Conservation (phyloP, 2,888 invertebrate species). For the Drosophila colorata region DNA sequence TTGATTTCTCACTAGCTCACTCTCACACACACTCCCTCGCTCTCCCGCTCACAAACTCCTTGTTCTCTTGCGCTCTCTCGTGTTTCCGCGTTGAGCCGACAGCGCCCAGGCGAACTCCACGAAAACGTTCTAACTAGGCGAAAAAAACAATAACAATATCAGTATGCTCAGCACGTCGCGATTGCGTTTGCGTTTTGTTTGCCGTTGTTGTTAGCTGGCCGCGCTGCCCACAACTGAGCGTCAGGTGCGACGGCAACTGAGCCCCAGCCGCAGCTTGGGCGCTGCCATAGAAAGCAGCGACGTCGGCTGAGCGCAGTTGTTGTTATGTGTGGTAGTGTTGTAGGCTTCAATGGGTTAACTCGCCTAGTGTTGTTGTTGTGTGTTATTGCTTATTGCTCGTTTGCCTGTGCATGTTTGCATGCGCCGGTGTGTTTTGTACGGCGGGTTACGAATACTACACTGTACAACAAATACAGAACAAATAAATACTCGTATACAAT, state of each 20-base stretch:
- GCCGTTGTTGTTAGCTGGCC: constrained; percentile 71
- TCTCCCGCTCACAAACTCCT: constrained; percentile 31
- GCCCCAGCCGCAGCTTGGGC: constrained; percentile 49
- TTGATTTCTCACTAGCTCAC: constrained; percentile 43
- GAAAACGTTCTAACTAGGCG: constrained; percentile 49
- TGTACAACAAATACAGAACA: constrained; percentile 13
- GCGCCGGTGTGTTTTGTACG: constrained; percentile 24
- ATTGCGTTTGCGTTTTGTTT: constrained; percentile 52
- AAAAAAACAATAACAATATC: constrained; percentile 19
- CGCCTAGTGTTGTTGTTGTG: constrained; percentile 21
- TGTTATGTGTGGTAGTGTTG: constrained; percentile 12
- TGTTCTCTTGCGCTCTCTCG: constrained; percentile 28
- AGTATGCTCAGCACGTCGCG: constrained; percentile 45
- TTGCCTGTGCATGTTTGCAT: constrained; percentile 36
- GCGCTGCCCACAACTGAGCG: constrained; percentile 72
- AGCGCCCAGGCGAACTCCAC: constrained; percentile 31
- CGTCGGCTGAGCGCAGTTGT: constrained; percentile 34
- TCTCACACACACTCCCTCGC: constrained; percentile 34
- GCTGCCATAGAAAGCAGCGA: constrained; percentile 36
- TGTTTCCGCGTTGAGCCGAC: constrained; percentile 6
- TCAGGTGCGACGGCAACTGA: constrained; percentile 67
- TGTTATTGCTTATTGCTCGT: constrained; percentile 30
- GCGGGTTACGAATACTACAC: constrained; percentile 24
- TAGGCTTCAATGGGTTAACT: constrained; percentile 62
- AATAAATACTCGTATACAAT: too few relatives aligned